phyloP scores from a whole-genome alignment of 2,113 vertebrate genomes.

The Dromiciops gliroides region DNA sequence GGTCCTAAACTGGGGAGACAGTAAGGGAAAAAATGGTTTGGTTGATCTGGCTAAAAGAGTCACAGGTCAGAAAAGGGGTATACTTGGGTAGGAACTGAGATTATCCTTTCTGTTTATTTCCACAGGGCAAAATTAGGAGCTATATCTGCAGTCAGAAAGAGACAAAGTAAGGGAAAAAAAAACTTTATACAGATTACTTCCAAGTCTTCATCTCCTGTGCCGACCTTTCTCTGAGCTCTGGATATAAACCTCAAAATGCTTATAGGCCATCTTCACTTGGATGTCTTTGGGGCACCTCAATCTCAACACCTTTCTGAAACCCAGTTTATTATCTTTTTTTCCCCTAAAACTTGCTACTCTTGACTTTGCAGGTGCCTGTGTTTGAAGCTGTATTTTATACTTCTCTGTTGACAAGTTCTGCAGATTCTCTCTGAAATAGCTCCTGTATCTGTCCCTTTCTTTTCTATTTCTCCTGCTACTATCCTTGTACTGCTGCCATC shows the following conservation, averaged over 20 bases:
- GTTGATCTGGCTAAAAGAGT: not conserved
- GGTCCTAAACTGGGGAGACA: not conserved
- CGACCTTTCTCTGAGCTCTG: not conserved
- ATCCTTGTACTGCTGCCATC: not conserved
- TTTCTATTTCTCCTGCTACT: not conserved
- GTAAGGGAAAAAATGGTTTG: not conserved
- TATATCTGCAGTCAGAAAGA: not conserved
- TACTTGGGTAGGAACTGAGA: not conserved
- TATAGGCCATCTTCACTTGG: not conserved
- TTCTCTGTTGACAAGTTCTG: not conserved
- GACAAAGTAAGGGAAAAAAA: not conserved
- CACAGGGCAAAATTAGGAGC: not conserved
- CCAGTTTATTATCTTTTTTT: not conserved
- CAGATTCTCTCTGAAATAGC: not conserved
- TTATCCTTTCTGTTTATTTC: not conserved
- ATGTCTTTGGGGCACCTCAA: not conserved
- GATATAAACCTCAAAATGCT: too few species aligned
- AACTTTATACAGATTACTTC: not conserved
- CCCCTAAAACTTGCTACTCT: rapidly evolving
- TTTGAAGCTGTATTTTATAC: not conserved
- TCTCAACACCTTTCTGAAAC: not conserved
- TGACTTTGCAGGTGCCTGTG: not conserved
- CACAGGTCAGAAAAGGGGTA: not conserved
- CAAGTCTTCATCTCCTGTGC: too few species aligned
- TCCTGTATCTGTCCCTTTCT: not conserved